Evolutionary conservation across 37 sponge, comb jelly and placozoan species (phyloP), one percentile per base, ranked within the genome.

Genomic region (Beroe ovata): DNA sequence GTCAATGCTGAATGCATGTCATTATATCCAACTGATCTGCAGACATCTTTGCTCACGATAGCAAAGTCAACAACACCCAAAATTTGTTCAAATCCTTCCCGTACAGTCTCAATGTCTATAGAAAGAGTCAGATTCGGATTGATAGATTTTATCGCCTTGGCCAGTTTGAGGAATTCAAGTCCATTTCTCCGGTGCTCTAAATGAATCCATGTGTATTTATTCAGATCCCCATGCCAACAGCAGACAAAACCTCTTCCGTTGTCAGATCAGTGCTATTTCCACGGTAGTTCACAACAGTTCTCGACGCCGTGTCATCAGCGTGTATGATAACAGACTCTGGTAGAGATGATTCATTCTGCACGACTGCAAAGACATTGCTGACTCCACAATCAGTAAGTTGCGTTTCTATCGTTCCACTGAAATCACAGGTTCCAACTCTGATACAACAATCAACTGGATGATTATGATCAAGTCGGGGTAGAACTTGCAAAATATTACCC

Each of bases 181-280:
- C 54, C 42, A 77, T 77, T 77, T 26, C 84, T 77, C 84, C 84
- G 39, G 28, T 42, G 54, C 38, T 77, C 84, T n/a, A 77, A 41
- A 77, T 77, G 84, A 8, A 77, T 20, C 84, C 84, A 77, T 1
- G 18, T 23, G 41, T 42, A 77, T 54, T 41, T 1, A 40, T n/a
- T 25, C 3, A 42, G 14, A 40, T 77, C 47, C 33, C 69, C n/a
- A n/a, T n/a, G n/a, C n/a, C 36, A 21, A 77, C 54, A 23, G 42
- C 84, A 42, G 54, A 16, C 0, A 42, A 1, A 77, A 77, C 42
- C 25, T 77, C 84, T 18, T 77, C 28, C 1, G 22, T 32, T 28
- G 41, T 77, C 28, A 77, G 28, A 41, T 77, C 84, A 23, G 39
- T 25, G 41, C 84, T 42, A 42, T 77, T 25, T 25, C 84, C 84